phyloP scores from a whole-genome alignment of 2,797 vertebrate genomes.

The Coccyzus lansbergi region DNA sequence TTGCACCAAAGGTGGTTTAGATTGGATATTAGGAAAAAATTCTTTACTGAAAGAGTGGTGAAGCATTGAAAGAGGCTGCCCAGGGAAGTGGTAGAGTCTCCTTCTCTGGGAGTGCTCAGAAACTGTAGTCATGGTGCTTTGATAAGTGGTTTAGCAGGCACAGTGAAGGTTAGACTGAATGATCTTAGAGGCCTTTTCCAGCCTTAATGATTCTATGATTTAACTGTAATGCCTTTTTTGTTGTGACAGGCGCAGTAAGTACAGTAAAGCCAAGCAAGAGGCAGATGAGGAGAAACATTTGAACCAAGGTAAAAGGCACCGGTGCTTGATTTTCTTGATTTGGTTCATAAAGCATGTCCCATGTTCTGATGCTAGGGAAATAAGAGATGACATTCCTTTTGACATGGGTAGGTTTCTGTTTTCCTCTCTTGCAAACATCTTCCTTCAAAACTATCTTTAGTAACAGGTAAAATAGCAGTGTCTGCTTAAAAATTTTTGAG shows the following conservation, averaged over 20 bases:
- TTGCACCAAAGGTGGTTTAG: too few relatives aligned
- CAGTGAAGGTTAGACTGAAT: too few relatives aligned
- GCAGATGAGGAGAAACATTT: slow-evolving; percentile 96
- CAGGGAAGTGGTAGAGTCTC: too few relatives aligned
- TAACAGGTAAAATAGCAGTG: not conserved
- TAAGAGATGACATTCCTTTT: not conserved
- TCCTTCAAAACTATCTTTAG: not conserved
- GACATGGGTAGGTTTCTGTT: not conserved
- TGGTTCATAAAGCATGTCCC: not conserved
- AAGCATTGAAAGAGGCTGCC: too few relatives aligned
- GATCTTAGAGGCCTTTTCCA: too few relatives aligned
- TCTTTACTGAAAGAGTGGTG: too few relatives aligned
- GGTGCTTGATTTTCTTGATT: not conserved
- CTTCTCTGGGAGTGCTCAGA: too few relatives aligned
- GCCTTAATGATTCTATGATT: too few relatives aligned
- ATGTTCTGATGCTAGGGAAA: not conserved
- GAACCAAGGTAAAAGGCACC: slow-evolving; percentile 87
- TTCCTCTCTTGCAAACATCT: not conserved
- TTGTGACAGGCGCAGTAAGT: slow-evolving; percentile 90
- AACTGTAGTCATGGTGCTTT: too few relatives aligned
- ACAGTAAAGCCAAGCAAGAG: slow-evolving; percentile 98
- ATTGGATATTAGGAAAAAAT: too few relatives aligned
- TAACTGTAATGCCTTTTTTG: not conserved
- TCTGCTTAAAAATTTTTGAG: not conserved
- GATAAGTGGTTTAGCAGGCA: too few relatives aligned